Evolutionary conservation across 2,888 invertebrate genomes (phyloP), one percentile per base, ranked within the genome.

Genomic region (Gari tellinella): DNA sequence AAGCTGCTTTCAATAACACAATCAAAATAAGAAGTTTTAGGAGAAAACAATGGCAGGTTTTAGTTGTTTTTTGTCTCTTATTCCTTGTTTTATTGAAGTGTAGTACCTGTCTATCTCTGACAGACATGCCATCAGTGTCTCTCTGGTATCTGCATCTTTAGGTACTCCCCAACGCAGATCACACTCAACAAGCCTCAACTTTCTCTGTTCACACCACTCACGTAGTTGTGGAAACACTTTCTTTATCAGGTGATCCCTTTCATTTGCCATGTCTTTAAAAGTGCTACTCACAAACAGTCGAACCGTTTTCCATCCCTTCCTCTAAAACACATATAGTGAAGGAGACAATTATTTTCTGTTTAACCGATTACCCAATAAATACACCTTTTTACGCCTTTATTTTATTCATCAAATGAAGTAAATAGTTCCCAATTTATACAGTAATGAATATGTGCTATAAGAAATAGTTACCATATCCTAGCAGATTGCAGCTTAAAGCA

Each of bases 141-240:
- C 84, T 23, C 58, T 41, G 2, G 57, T 58, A 19, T 86, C 85
- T 2, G 89, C 79, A 67, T 90, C 89, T 48, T 82, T 85, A 7
- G 90, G 90, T 19, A 90, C 85, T 8, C 90, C 90, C 90, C 90
- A 90, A n/a, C 90, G 70, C 21, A 90, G 72, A 69, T 90, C 90
- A 79, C 89, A 90, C 65, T 90, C 90, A 14, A 90, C 72, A 26
- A 90, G 76, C 19, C 76, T 73, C 48, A 90, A 60, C 51, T 82
- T 80, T 31, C 82, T 31, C n/a, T 84, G 81, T 41, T 85, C 85
- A 70, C 89, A 89, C 85, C 86, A 87, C 63, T 88, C 86, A 41
- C 84, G 80, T 2, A 89, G 69, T 53, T 82, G 86, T 23, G 89
- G 87, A 68, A 89, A 88, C 55, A 88, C 88, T 81, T 86, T 81